Conservation (phyloP, 2,797 vertebrate species). For the Pempheris klunzingeri region DNA sequence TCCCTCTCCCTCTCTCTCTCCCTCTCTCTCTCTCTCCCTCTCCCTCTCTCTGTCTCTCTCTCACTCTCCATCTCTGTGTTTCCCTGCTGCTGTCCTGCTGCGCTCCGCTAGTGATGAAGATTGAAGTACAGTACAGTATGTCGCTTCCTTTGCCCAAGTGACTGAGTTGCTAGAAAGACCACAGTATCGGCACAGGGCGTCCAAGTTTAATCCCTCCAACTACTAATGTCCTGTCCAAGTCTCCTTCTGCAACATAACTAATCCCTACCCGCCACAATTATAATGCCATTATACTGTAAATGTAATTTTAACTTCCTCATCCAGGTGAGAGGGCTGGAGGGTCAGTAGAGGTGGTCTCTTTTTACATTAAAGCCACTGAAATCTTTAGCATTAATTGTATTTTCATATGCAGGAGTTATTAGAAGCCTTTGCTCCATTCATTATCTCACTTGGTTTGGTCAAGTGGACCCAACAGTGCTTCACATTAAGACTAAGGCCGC, state of each 20-base stretch:
- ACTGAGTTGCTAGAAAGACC: neutral
- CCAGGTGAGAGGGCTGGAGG: neutral
- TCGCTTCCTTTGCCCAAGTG: conserved; percentile 12
- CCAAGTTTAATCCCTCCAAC: neutral
- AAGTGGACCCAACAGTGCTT: conserved; percentile 10
- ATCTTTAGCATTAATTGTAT: neutral
- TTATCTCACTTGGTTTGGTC: neutral
- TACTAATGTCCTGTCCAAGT: neutral
- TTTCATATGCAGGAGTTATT: neutral
- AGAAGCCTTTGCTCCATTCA: conserved; percentile 12
- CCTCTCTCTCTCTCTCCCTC: no score
- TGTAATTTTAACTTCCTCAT: neutral
- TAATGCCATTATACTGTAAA: neutral
- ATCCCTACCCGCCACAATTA: neutral
- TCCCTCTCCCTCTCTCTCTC: no score
- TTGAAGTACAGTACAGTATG: neutral
- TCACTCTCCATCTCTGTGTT: no score
- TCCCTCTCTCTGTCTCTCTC: no score
- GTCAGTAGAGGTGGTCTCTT: neutral
- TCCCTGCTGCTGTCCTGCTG: no score
- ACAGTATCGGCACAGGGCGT: neutral
- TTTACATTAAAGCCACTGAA: neutral
- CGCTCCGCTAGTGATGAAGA: no score
- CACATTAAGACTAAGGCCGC: conserved; percentile 25
- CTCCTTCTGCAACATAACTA: neutral